Percentiles rank a stretch among this genome's conserved stretches.
Conservation (phyloP, 1,140 invertebrate species). For the Drosophila funebris region DNA sequence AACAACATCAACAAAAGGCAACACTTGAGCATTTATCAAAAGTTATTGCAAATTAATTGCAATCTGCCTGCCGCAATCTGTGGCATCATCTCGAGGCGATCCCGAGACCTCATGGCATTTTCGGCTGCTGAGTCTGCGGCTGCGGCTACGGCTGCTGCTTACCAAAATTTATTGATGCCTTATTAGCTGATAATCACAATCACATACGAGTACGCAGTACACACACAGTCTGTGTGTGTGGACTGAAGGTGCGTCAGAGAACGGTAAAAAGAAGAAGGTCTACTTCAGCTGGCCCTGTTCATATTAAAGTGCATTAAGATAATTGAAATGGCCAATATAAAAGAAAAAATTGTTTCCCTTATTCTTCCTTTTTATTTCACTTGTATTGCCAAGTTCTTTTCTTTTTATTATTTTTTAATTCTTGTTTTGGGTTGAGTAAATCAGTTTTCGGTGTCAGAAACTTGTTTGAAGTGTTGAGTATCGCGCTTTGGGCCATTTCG, state of each 20-base stretch:
- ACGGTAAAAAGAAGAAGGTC: conserved; percentile 54
- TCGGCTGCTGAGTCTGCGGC: conserved; percentile 18
- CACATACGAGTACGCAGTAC: conserved; percentile 37
- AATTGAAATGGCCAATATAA: conserved; percentile 83
- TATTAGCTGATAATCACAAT: conserved; percentile 79
- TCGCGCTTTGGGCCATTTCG: conserved; percentile 76
- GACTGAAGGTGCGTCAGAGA: conserved; percentile 30
- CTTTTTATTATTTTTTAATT: conserved; percentile 10
- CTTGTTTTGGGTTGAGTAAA: conserved; percentile 14
- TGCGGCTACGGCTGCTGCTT: conserved; percentile 36
- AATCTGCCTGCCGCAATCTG: conserved; percentile 57
- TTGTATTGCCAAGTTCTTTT: neutral
- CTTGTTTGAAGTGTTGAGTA: conserved; percentile 79
- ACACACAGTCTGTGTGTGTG: too few species aligned
- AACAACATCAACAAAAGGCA: conserved; percentile 31
- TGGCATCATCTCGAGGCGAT: conserved; percentile 67
- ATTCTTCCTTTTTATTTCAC: conserved; percentile 9
- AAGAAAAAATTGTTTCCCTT: conserved; percentile 77
- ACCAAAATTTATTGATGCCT: conserved; percentile 68
- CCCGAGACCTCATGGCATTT: conserved; percentile 52
- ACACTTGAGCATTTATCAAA: conserved; percentile 75
- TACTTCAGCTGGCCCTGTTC: conserved; percentile 41
- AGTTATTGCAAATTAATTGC: conserved; percentile 83
- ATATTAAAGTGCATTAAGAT: conserved; percentile 83
- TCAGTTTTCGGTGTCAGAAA: conserved; percentile 68